Conservation (phyloP, 30 jellyfish, hydroid and myxozoan species). For the Hydractinia echinata region DNA sequence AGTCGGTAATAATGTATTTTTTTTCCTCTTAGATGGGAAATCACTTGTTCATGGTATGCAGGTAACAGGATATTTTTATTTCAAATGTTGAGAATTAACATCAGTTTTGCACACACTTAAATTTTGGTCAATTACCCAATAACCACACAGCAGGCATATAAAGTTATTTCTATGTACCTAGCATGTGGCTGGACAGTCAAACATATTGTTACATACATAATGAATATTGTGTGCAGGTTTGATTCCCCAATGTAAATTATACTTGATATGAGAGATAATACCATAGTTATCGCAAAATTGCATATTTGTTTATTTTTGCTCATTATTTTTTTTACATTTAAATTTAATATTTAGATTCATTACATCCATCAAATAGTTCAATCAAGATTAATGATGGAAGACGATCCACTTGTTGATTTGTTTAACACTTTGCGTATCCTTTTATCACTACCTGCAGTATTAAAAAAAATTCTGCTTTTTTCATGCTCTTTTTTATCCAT, state of each 20-base stretch:
- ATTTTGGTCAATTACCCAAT: too few relatives aligned
- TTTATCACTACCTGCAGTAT: conserved; percentile 9
- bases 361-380: conserved; percentile 90
- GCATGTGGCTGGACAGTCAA: too few relatives aligned
- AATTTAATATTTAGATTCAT: conserved; percentile 48
- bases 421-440: conserved; percentile 92
- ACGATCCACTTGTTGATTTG: conserved; percentile 75
- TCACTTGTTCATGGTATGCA: conserved; percentile 91
- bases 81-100: not conserved
- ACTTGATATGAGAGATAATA: too few relatives aligned
- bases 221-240: too few relatives aligned
- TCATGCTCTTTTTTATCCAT: not conserved
- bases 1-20: not conserved
- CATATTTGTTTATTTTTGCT: too few relatives aligned
- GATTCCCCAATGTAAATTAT: too few relatives aligned
- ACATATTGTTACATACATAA: too few relatives aligned
- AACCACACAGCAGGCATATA: too few relatives aligned
- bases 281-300: too few relatives aligned
- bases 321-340: not conserved
- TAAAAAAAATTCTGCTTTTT: not conserved
- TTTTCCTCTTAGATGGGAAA: conserved; percentile 72
- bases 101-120: not conserved
- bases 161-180: too few relatives aligned
- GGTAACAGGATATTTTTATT: conserved; percentile 30
- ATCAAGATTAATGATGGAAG: conserved; percentile 80